Conservation (phyloP, 2,888 invertebrate species). For the Leucophenga maculata region DNA sequence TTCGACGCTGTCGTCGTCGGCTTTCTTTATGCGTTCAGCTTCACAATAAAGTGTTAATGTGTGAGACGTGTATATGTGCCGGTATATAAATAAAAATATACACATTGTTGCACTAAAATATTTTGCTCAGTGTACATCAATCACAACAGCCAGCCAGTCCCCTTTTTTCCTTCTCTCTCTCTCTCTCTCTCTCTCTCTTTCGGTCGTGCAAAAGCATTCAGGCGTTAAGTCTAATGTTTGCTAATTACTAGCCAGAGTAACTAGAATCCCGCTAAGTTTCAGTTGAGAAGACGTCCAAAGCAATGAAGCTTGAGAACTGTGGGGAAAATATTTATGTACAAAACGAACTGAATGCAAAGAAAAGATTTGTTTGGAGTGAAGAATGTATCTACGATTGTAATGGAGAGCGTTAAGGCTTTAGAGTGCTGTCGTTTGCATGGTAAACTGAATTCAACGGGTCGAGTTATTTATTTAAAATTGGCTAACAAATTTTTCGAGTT, state of each 20-base stretch:
- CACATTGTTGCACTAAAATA: not conserved
- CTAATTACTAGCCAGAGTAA: slow-evolving; percentile 50
- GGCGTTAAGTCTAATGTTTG: slow-evolving; percentile 60
- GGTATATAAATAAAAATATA: not conserved
- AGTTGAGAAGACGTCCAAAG: not conserved
- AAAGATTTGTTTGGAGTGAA: slow-evolving; percentile 36
- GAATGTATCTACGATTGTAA: slow-evolving; percentile 27
- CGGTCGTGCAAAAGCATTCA: slow-evolving; percentile 50
- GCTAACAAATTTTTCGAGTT: too few species aligned
- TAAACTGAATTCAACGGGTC: too few species aligned
- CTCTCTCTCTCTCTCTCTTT: not conserved
- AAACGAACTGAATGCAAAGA: slow-evolving; percentile 29
- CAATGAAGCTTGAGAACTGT: slow-evolving; percentile 17
- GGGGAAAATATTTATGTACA: not conserved
- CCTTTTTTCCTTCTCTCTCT: too few species aligned
- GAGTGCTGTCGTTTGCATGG: too few species aligned
- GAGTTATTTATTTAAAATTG: too few species aligned
- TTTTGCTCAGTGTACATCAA: slow-evolving; percentile 6
- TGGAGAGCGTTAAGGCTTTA: slow-evolving; percentile 34
- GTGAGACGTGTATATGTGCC: not conserved
- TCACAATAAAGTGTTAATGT: slow-evolving; percentile 8
- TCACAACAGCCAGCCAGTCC: not conserved
- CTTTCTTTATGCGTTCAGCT: not conserved
- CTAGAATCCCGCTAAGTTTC: slow-evolving; percentile 19
- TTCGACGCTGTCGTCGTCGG: too few species aligned